Percentiles rank a stretch among this genome's conserved stretches.
Evolutionary conservation across 2,888 invertebrate genomes (phyloP).

Genomic region (Drosophila sordidapex): DNA sequence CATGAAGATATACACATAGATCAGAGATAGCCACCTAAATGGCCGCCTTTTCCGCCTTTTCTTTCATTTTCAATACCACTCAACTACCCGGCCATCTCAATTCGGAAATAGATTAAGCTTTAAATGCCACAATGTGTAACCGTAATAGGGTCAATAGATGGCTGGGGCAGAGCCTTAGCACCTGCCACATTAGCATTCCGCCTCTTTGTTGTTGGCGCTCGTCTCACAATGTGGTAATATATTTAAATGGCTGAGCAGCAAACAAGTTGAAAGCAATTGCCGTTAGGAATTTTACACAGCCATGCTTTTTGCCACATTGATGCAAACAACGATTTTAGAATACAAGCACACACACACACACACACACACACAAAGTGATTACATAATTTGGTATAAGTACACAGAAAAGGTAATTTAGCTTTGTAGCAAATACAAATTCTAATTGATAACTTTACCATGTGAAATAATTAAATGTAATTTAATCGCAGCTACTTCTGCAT

Average conservation of each 20-base stretch:
- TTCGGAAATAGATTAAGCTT: conserved; percentile 62
- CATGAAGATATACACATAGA: conserved; percentile 45
- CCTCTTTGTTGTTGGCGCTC: conserved; percentile 50
- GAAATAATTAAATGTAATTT: background rate
- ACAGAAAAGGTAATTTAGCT: background rate
- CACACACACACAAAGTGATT: background rate
- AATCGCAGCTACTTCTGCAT: background rate
- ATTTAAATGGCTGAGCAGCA: conserved; percentile 55
- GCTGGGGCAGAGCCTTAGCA: conserved; percentile 23
- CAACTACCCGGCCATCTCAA: background rate
- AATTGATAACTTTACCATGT: background rate
- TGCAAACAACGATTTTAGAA: background rate
- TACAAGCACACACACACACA: background rate
- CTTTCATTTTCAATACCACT: background rate
- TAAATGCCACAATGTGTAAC: conserved; percentile 59
- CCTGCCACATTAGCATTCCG: conserved; percentile 59
- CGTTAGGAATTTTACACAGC: conserved; percentile 25
- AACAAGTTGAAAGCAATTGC: conserved; percentile 56
- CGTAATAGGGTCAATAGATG: conserved; percentile 61
- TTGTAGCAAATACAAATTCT: background rate
- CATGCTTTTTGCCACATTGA: conserved; percentile 6
- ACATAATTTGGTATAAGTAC: background rate
- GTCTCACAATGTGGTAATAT: conserved; percentile 48
- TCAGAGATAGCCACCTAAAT: conserved; percentile 50
- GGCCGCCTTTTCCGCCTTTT: conserved; percentile 28